Conservation (phyloP, 2,888 invertebrate genomes). For the Hirtodrosophila alboralis region DNA sequence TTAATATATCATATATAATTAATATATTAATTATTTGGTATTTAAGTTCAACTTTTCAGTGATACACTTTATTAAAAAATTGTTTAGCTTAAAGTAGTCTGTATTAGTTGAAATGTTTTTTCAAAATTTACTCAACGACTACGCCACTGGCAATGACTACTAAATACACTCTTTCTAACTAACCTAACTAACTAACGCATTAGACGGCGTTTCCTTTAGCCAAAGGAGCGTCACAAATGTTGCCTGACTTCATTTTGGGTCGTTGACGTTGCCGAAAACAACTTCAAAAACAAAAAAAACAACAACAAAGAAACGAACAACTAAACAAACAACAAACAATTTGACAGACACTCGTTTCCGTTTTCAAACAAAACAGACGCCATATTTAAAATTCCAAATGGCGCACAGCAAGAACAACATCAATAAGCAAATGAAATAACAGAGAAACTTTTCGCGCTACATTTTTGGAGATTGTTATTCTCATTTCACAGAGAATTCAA, state of each 20-base stretch:
- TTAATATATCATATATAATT: too few relatives aligned
- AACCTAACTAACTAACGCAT: conserved; percentile 68
- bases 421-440: conserved; percentile 70
- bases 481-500: conserved; percentile 40
- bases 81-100: too few relatives aligned
- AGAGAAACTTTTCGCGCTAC: conserved; percentile 56
- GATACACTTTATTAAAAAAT: too few relatives aligned
- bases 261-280: conserved; percentile 49
- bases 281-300: conserved; percentile 36
- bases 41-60: too few relatives aligned
- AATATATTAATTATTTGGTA: too few relatives aligned
- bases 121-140: conserved; percentile 2
- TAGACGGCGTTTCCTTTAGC: conserved; percentile 72
- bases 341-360: conserved; percentile 80
- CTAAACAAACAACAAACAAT: conserved; percentile 67
- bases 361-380: conserved; percentile 80
- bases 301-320: conserved; percentile 38
- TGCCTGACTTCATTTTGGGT: conserved; percentile 77
- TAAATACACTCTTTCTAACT: conserved; percentile 29
- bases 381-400: conserved; percentile 79
- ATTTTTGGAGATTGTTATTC: conserved; percentile 39
- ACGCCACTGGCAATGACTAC: conserved; percentile 59
- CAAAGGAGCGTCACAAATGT: conserved; percentile 63
- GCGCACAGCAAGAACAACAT: conserved; percentile 39
- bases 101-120: too few relatives aligned